phyloP scores from a whole-genome alignment of 2,113 vertebrate genomes.

The Seriola dumerili region DNA sequence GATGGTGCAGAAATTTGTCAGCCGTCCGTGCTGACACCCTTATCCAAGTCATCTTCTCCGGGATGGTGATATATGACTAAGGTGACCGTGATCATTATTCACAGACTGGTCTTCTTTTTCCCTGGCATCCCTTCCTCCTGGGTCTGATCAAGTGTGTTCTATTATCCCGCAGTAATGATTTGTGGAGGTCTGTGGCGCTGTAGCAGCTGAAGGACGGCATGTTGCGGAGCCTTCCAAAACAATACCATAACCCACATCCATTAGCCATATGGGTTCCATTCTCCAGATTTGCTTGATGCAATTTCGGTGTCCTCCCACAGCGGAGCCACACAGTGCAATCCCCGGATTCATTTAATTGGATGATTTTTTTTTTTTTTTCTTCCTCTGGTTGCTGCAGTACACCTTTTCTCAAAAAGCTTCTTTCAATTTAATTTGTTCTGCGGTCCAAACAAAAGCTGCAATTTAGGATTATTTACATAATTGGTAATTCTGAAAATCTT shows the following conservation, averaged over 20 bases:
- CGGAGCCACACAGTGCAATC: neutral
- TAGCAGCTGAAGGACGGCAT: constrained; percentile 68
- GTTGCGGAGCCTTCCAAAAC: constrained; percentile 69
- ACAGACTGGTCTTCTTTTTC: constrained; percentile 45
- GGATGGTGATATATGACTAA: constrained; percentile 76
- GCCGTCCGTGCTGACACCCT: constrained; percentile 62
- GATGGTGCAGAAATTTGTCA: constrained; percentile 71
- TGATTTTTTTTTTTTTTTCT: neutral
- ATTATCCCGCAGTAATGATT: constrained; percentile 69
- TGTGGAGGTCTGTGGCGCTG: constrained; percentile 62
- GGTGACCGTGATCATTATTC: constrained; percentile 80
- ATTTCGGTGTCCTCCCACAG: constrained; percentile 49
- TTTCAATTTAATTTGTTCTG: neutral
- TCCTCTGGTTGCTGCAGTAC: constrained; percentile 14
- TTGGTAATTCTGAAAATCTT: neutral
- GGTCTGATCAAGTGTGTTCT: constrained; percentile 68
- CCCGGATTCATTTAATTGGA: constrained; percentile 52
- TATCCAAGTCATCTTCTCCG: constrained; percentile 70
- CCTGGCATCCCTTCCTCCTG: constrained; percentile 52
- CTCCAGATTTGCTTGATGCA: constrained; percentile 70
- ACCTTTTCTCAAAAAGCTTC: neutral
- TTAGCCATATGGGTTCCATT: constrained; percentile 76
- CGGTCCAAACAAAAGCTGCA: neutral
- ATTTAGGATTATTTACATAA: neutral
- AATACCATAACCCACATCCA: constrained; percentile 76